Conservation (phyloP, 2,888 invertebrate species). For the Parnassius orleans region DNA sequence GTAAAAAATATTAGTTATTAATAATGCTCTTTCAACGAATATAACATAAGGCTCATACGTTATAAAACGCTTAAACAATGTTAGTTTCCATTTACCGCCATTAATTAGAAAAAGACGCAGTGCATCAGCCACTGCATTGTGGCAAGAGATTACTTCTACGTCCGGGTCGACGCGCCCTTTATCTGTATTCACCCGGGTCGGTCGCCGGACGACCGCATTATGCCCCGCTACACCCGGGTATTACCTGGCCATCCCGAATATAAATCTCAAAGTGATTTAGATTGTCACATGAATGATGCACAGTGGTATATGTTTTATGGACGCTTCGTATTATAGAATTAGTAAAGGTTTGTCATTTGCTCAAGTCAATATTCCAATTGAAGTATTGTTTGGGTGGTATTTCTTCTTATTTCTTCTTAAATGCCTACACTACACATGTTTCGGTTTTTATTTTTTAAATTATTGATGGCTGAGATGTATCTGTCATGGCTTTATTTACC, state of each 20-base stretch:
- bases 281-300: slow-evolving; percentile 23
- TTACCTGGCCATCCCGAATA: slow-evolving; percentile 35
- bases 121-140: slow-evolving; percentile 25
- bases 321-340: slow-evolving; percentile 6
- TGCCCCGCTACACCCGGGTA: slow-evolving; percentile 36
- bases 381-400: too few species aligned
- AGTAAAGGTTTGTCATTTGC: too few species aligned
- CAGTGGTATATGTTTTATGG: slow-evolving; percentile 9
- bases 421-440: too few species aligned
- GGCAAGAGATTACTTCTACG: slow-evolving; percentile 24
- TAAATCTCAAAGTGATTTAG: slow-evolving; percentile 23
- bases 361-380: too few species aligned
- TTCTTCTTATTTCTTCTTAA: too few species aligned
- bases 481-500: too few species aligned
- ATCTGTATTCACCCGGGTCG: slow-evolving; percentile 60
- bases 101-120: slow-evolving; percentile 26
- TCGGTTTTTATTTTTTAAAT: too few species aligned
- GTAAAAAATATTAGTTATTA: too few species aligned
- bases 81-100: slow-evolving; percentile 12
- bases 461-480: too few species aligned
- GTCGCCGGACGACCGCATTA: slow-evolving; percentile 53
- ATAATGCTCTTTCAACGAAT: too few species aligned
- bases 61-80: not conserved
- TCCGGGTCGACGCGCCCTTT: slow-evolving; percentile 45
- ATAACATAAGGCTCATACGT: too few species aligned